Base-by-base conservation (phyloP, 2,113 vertebrate species). In the Phainopepla nitens region DNA sequence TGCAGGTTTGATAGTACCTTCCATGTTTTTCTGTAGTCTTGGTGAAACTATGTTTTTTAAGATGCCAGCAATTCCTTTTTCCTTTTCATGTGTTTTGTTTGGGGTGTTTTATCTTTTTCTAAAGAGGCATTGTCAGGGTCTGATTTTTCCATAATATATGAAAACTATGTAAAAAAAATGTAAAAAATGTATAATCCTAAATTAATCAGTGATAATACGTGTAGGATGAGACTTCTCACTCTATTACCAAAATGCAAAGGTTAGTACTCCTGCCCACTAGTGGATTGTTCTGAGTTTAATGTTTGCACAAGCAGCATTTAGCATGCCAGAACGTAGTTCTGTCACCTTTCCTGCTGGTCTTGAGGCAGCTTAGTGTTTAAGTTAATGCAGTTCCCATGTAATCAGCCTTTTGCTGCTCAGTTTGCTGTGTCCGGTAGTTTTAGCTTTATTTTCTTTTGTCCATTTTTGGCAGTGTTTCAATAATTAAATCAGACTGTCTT, bases 321-420 rank as follows among this genome's bases (percentile, higher is more conserved):
- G 15, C 28, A 36, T 36, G 13, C 0, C 0, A 82, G 41, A 66
- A 49, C 16, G 16, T 53, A 2, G 9, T 49, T 47, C 68, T 83
- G 21, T 56, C 13, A 8, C 6, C 4, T 75, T 93, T 89, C 35
- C 22, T 44, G 16, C 22, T 81, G 24, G 7, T 60, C 29, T 72
- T 81, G 31, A 54, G 50, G 50, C 60, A 77, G 8, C 36, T 23
- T 53, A n/a, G 12, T 53, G 31, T 45, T 68, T 53, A 64, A 86
- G 24, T 51, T 62, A 56, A 33, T 35, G 15, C 15, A 45, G 33
- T 64, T 64, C 45, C 13, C 2, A 3, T 28, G 28, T 93, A 44
- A 72, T 79, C 57, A 53, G 24, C 33, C 4, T 73, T 1, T 62
- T 70, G 33, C 39, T 70, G 50, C 16, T 62, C 0, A n/a, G 4